Evolutionary conservation across 2,888 invertebrate species (phyloP), one percentile per base, ranked within the genome.

Genomic region (Xestia sexstrigata): DNA sequence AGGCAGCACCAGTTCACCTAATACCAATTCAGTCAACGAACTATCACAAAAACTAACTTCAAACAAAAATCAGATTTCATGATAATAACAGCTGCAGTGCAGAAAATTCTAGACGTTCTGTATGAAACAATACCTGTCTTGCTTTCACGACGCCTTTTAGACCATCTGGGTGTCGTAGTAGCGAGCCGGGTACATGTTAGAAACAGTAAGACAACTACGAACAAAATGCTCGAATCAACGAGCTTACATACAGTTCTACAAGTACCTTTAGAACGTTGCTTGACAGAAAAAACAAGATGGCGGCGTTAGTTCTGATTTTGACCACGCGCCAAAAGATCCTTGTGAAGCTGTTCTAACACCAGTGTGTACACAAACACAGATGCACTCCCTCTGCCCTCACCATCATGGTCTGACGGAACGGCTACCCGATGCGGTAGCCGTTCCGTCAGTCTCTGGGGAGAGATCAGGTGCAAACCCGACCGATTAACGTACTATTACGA

Each of bases 61-160:
- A 26, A 55, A 65, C 63, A 65, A 3, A 67, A 30, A 55, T 23
- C 26, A 11, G 45, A 70, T 67, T 76, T 47, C 26, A 58, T 49
- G 4, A 15, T 47, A 39, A 47, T 63, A 78, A 45, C 65, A 45
- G 30, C 42, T 23, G 35, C 52, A 55, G n/a, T 47, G 39, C 47
- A 65, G 26, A 65, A 72, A 35, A 66, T 79, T 69, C 52, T 13
- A 73, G 71, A 60, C 39, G 13, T 42, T 42, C 62, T 23, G 39
- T 45, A 69, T 69, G 65, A 68, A 77, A 84, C 86, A 84, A 86
- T 83, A 74, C 68, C 73, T 65, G 73, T 72, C 73, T 85, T 60
- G 30, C 70, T 68, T 67, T 55, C 66, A 30, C n/a, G 65, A 15
- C 63, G 35, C 63, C 71, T 77, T 74, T 78, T 76, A 74, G 62